phyloP scores from a whole-genome alignment of 2,797 vertebrate species.

The Diglossa cyanea region DNA sequence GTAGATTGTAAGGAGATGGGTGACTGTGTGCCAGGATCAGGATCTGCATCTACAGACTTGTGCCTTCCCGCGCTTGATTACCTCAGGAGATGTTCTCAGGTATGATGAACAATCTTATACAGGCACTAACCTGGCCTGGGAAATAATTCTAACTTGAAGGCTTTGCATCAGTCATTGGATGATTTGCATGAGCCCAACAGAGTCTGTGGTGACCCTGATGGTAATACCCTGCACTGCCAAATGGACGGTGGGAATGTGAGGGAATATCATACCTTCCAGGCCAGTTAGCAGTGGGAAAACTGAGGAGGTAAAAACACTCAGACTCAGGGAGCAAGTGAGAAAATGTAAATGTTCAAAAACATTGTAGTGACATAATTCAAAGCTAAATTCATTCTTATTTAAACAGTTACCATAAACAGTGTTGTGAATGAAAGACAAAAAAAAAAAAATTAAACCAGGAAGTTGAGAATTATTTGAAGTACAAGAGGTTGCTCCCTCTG shows the following conservation, averaged over 20 bases:
- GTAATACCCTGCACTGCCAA: background rate
- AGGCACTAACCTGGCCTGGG: background rate
- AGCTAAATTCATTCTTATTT: background rate
- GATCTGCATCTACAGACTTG: constrained; percentile 88
- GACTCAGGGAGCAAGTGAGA: background rate
- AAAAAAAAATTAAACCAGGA: background rate
- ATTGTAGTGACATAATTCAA: background rate
- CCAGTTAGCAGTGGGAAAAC: background rate
- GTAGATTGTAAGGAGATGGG: constrained; percentile 91
- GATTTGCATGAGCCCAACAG: background rate
- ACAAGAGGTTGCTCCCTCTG: background rate
- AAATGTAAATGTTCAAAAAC: background rate
- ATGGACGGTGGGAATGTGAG: background rate
- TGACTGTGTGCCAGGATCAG: constrained; percentile 84
- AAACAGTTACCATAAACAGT: background rate
- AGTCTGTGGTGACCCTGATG: background rate
- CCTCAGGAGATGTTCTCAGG: constrained; percentile 94
- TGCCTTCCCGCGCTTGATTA: constrained; percentile 95
- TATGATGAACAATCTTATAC: constrained; percentile 4
- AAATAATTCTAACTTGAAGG: background rate
- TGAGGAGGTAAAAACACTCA: background rate
- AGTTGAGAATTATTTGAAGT: background rate
- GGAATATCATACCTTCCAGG: background rate
- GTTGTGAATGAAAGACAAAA: background rate
- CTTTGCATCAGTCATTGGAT: background rate